Percentiles rank a stretch among this genome's conserved stretches.
phyloP scores from a whole-genome alignment of 2,888 invertebrate species.

The Metopia argyrocephala region DNA sequence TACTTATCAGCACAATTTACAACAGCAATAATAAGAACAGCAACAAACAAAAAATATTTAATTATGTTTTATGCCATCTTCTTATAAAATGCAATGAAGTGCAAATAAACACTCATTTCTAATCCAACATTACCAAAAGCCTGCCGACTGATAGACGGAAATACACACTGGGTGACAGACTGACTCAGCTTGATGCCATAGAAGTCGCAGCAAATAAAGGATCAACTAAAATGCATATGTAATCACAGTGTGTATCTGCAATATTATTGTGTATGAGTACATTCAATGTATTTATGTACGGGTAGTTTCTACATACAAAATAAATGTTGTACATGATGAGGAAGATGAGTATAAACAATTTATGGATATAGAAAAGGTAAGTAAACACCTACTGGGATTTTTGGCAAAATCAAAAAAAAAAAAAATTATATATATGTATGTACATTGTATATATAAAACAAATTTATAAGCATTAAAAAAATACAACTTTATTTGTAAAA shows the following conservation, averaged over 20 bases:
- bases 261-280: background rate
- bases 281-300: background rate
- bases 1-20: background rate
- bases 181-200: slow-evolving; percentile 59
- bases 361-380: background rate
- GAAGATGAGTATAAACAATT: slow-evolving; percentile 45
- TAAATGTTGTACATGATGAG: slow-evolving; percentile 52
- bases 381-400: slow-evolving; percentile 53
- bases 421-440: background rate
- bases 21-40: slow-evolving; percentile 5
- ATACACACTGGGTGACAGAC: slow-evolving; percentile 38
- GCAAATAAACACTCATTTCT: slow-evolving; percentile 61
- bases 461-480: too few species aligned
- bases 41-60: slow-evolving; percentile 53
- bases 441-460: background rate
- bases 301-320: slow-evolving; percentile 43
- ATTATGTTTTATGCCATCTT: slow-evolving; percentile 57
- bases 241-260: slow-evolving; percentile 42
- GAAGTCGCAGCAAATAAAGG: slow-evolving; percentile 53
- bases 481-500: too few species aligned
- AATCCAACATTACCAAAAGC: slow-evolving; percentile 55
- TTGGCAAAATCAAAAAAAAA: slow-evolving; percentile 32
- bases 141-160: background rate
- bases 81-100: slow-evolving; percentile 54
- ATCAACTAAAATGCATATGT: slow-evolving; percentile 48